These are phyloP conservation scores for Troilus luridus DNA, from an alignment of 2,888 invertebrate species.

Conservation along the genomic window DNA sequence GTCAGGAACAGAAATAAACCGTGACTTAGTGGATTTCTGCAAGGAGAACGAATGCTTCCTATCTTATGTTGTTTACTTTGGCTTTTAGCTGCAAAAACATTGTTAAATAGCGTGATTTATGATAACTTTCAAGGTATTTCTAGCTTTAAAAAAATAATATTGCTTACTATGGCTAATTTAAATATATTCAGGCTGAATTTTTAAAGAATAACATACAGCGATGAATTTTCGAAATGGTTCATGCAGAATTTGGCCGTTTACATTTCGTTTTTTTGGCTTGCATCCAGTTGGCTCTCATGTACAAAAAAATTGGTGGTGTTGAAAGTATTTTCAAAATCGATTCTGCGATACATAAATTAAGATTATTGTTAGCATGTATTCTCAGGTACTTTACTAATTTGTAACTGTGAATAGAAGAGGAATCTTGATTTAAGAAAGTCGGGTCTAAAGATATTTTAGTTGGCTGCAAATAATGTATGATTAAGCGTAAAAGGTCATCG, in stretches of 20 bases:
- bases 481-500: background rate
- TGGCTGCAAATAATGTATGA: no score
- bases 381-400: background rate
- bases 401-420: background rate
- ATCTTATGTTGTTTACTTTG: background rate
- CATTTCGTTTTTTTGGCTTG: background rate
- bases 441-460: no score
- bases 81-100: background rate
- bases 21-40: constrained; percentile 17
- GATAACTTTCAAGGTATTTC: background rate
- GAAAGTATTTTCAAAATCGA: background rate
- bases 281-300: background rate
- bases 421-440: background rate
- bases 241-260: constrained; percentile 20
- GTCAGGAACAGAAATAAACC: constrained; percentile 37
- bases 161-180: no score
- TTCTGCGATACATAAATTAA: background rate
- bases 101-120: background rate
- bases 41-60: constrained; percentile 23
- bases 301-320: background rate
- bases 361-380: background rate
- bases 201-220: background rate
- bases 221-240: constrained; percentile 15
- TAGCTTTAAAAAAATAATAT: background rate
- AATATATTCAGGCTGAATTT: background rate